Evolutionary conservation across 2,888 invertebrate species (phyloP).

Genomic region (Yponomeuta evonymella): DNA sequence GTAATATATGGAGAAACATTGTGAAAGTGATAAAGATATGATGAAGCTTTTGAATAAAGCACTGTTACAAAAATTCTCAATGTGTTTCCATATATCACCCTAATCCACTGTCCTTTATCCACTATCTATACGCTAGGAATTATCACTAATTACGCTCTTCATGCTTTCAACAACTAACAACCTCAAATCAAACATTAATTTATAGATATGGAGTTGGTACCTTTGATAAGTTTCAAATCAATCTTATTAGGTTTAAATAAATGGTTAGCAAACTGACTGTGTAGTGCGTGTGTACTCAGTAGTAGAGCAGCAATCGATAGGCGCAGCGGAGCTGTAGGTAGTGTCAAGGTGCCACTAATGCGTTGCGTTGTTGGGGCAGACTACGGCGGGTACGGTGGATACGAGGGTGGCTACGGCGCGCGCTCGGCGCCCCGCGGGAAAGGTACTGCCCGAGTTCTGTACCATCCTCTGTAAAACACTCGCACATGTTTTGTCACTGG

Average conservation of each 20-base stretch:
- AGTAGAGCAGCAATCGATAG: neutral
- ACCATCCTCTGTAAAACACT: constrained; percentile 6
- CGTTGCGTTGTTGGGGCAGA: constrained; percentile 79
- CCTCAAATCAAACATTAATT: neutral
- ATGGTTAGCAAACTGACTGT: neutral
- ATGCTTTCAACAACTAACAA: constrained; percentile 7
- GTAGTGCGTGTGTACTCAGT: neutral
- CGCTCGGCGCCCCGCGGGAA: constrained; percentile 91
- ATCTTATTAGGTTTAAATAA: neutral
- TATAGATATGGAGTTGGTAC: neutral
- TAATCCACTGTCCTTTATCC: constrained; percentile 48
- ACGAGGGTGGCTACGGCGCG: constrained; percentile 92
- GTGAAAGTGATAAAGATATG: constrained; percentile 78
- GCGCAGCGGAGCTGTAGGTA: constrained; percentile 26
- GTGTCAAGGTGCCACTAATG: constrained; percentile 60
- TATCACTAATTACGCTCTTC: constrained; percentile 3
- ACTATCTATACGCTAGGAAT: constrained; percentile 19
- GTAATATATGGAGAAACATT: constrained; percentile 83
- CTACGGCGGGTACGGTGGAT: constrained; percentile 91
- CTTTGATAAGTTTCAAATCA: constrained; percentile 3
- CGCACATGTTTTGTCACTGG: constrained; percentile 22
- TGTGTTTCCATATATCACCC: constrained; percentile 79
- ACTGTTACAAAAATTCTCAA: constrained; percentile 81
- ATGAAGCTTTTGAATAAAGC: constrained; percentile 81
- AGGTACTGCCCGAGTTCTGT: constrained; percentile 76